These are phyloP conservation scores for Drosophila bocqueti DNA, from an alignment of 1,140 invertebrate species.

Conservation along the genomic window DNA sequence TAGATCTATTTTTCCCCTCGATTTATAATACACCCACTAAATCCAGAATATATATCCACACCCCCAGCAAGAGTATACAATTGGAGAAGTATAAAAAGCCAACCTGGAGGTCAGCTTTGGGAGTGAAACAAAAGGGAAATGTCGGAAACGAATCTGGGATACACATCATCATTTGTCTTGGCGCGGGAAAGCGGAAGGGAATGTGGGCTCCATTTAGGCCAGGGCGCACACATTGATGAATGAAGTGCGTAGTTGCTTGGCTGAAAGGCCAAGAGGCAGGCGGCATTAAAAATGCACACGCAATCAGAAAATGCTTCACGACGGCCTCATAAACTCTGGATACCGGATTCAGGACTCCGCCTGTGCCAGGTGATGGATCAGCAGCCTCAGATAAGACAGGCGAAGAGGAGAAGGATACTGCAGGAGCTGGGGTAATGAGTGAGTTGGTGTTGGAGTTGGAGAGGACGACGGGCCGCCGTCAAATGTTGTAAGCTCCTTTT, in stretches of 20 bases:
- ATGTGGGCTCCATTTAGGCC: conserved; percentile 44
- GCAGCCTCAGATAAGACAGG: conserved; percentile 65
- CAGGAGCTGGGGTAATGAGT: conserved; percentile 64
- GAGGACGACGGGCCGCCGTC: conserved; percentile 7
- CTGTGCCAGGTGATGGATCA: conserved; percentile 69
- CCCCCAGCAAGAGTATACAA: background rate
- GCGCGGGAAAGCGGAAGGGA: conserved; percentile 12
- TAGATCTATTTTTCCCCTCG: too few species aligned
- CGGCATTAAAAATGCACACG: conserved; percentile 79
- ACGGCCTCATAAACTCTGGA: conserved; percentile 36
- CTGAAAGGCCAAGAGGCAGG: conserved; percentile 70
- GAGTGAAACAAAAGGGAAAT: conserved; percentile 35
- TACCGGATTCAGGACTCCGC: conserved; percentile 11
- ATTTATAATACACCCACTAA: background rate
- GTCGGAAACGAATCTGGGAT: conserved; percentile 34
- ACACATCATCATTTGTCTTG: conserved; percentile 80
- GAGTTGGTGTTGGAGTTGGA: conserved; percentile 40
- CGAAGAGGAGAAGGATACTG: conserved; percentile 20
- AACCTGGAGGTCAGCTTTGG: conserved; percentile 26
- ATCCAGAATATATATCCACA: background rate
- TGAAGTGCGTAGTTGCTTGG: conserved; percentile 70
- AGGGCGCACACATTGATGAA: conserved; percentile 73
- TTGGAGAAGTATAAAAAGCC: conserved; percentile 2
- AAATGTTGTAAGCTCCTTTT: conserved; percentile 68
- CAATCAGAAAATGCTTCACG: conserved; percentile 76